These are phyloP conservation scores for Xestia ashworthii DNA, from an alignment of 2,888 invertebrate genomes.

Conservation along the genomic window DNA sequence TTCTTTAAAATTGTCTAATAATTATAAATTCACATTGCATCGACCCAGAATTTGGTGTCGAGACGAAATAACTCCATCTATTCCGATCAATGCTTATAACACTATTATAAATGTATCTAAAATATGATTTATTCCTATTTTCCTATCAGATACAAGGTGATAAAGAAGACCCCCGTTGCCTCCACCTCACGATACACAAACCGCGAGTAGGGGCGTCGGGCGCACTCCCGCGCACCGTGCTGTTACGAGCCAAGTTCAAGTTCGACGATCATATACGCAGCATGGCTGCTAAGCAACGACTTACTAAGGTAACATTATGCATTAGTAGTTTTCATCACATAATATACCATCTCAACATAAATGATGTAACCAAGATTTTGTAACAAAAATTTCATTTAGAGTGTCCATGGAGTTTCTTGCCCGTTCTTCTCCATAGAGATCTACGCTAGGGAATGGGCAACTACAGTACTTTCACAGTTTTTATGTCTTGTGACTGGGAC, in stretches of 20 bases:
- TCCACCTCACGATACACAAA: slow-evolving; percentile 98
- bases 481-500: too few species aligned
- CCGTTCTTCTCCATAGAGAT: too few species aligned
- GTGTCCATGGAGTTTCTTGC: too few species aligned
- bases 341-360: too few species aligned
- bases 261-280: slow-evolving; percentile 99
- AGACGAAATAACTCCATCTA: not conserved
- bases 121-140: not conserved
- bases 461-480: too few species aligned
- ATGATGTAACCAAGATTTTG: too few species aligned
- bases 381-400: too few species aligned
- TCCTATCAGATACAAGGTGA: slow-evolving; percentile 94
- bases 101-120: not conserved
- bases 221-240: slow-evolving; percentile 93
- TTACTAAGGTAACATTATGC: slow-evolving; percentile 90
- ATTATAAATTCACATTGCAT: too few species aligned
- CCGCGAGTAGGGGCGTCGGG: slow-evolving; percentile 91
- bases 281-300: slow-evolving; percentile 99
- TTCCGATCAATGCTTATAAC: slow-evolving; percentile 4
- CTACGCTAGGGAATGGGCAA: too few species aligned
- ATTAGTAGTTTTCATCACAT: not conserved
- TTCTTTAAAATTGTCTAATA: too few species aligned
- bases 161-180: slow-evolving; percentile 98
- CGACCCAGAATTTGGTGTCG: too few species aligned
- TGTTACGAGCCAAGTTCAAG: slow-evolving; percentile 97